A percentile compares a stretch with the other conserved stretches of the same genome.
Evolutionary conservation across 2,888 invertebrate species (phyloP).

Genomic region (Ernsta delagoae): DNA sequence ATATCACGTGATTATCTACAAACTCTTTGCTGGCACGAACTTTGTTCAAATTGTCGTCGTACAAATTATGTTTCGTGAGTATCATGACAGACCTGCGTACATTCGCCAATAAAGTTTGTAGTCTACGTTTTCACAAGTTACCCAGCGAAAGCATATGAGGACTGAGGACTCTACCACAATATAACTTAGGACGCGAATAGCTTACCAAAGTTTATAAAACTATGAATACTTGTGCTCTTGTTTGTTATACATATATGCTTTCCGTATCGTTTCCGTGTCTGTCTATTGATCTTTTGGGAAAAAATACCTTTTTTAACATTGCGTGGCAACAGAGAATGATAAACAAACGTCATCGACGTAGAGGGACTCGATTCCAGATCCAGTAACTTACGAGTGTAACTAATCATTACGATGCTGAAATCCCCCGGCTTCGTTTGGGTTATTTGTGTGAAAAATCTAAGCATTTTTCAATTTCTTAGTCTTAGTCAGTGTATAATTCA

Average conservation of each 20-base stretch:
- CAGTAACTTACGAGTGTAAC: too few relatives aligned
- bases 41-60: slow-evolving; percentile 43
- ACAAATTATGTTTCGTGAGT: slow-evolving; percentile 46
- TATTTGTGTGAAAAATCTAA: too few relatives aligned
- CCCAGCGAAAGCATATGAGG: slow-evolving; percentile 1
- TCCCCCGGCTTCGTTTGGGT: too few relatives aligned
- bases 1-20: slow-evolving; percentile 70
- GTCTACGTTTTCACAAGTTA: slow-evolving; percentile 40
- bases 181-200: slow-evolving; percentile 36
- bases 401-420: too few relatives aligned
- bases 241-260: slow-evolving; percentile 19
- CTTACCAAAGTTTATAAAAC: slow-evolving; percentile 32
- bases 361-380: too few relatives aligned
- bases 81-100: slow-evolving; percentile 50
- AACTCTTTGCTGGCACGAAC: slow-evolving; percentile 60
- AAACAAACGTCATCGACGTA: slow-evolving; percentile 26
- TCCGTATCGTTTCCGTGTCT: slow-evolving; percentile 45
- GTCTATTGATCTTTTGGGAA: slow-evolving; percentile 54
- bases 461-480: neutral
- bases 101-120: slow-evolving; percentile 45
- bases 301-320: slow-evolving; percentile 42
- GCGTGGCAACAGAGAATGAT: slow-evolving; percentile 49
- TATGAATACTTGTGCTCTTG: slow-evolving; percentile 45
- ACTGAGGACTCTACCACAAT: slow-evolving; percentile 27
- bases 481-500: neutral